Base-by-base conservation (phyloP, 2,888 invertebrate species). In the Andrena praecox region DNA sequence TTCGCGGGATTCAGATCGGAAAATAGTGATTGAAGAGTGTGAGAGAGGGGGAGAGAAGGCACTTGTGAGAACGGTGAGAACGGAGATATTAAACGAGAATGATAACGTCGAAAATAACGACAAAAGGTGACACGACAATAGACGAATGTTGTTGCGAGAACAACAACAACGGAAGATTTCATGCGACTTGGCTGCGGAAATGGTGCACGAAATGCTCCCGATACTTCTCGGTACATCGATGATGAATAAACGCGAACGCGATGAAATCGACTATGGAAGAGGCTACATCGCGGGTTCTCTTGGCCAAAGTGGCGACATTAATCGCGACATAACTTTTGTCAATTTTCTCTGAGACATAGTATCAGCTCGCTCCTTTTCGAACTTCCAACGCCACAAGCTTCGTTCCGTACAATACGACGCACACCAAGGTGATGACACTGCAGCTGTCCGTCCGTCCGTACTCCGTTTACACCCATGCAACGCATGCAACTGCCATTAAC, bases 241-340 rank as follows among this genome's bases (percentile, higher is more conserved):
- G 88, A 80, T 63, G 79, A 87, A 78, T 86, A 85, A 80, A 85
- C 66, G 69, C 71, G 62, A 71, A 77, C 76, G 75, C 76, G 79
- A 66, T 64, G 54, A 77, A 60, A 42, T 70, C 75, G 20, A 63
- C 60, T 54, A 42, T 70, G 69, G 59, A 73, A 69, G 62, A 79
- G 85, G 84, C 89, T 90, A 90, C 89, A 89, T 90, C 82, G 77
- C 88, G 87, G 74, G 78, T 76, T 59, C 73, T 48, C 80, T 77
- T 77, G 77, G 83, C 76, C 87, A 80, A 67, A 76, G 68, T 60
- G 62, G 69, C 75, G 77, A 80, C 75, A 64, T 72, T 69, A 83
- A 74, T 72, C 76, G 79, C 72, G 75, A 76, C 62, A 73, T 60
- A 77, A 63, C 64, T 75, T 70, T 73, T 69, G 66, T 42, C 64